phyloP scores from a whole-genome alignment of 2,113 vertebrate genomes.

The Nipponia nippon region DNA sequence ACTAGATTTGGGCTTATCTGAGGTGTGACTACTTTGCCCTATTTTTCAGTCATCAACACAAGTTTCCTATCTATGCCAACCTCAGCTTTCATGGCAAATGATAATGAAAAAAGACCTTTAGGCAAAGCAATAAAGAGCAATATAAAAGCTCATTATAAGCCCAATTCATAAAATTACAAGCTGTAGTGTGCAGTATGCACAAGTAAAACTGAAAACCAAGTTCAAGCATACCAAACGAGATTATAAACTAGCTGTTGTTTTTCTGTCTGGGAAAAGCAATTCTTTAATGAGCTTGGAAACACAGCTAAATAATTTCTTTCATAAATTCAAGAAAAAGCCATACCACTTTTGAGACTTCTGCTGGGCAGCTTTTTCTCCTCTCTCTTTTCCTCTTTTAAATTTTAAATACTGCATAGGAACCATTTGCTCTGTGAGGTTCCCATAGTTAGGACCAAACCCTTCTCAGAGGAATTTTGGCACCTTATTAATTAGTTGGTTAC shows the following conservation, averaged over 20 bases:
- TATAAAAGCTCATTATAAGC: background rate
- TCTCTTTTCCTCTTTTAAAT: slow-evolving; percentile 72
- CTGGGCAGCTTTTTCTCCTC: slow-evolving; percentile 31
- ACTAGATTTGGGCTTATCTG: background rate
- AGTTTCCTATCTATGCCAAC: background rate
- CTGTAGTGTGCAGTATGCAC: background rate
- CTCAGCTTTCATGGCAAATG: background rate
- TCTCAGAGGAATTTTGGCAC: slow-evolving; percentile 78
- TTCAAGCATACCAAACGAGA: background rate
- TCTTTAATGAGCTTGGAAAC: slow-evolving; percentile 29
- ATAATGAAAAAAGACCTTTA: background rate
- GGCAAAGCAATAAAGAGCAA: background rate
- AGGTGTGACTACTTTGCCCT: background rate
- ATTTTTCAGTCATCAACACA: background rate
- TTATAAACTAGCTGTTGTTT: slow-evolving; percentile 8
- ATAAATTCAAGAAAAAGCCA: slow-evolving; percentile 33
- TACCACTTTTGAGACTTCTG: slow-evolving; percentile 41
- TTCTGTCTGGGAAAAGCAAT: slow-evolving; percentile 23
- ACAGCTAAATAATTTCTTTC: slow-evolving; percentile 62
- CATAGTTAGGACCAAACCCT: slow-evolving; percentile 71
- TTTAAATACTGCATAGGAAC: slow-evolving; percentile 73
- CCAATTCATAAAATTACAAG: background rate
- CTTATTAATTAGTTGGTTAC: slow-evolving; percentile 81
- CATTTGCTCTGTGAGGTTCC: slow-evolving; percentile 66
- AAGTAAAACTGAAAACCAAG: slow-evolving; percentile 21